phyloP scores from a whole-genome alignment of 2,113 vertebrate species.

The Australoheros scitulus region DNA sequence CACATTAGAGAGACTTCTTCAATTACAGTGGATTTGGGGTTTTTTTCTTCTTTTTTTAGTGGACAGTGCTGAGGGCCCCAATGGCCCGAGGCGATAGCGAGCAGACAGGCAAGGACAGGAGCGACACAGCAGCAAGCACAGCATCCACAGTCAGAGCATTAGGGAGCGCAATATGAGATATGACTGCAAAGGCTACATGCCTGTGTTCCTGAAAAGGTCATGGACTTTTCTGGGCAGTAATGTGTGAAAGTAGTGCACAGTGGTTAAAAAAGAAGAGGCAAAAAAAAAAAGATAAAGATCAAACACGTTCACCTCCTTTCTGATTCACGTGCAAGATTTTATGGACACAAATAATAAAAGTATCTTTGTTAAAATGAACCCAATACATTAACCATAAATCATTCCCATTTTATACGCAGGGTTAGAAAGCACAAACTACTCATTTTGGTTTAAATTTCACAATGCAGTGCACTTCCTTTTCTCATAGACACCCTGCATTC shows the following conservation, averaged over 20 bases:
- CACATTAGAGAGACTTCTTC: slow-evolving; percentile 80
- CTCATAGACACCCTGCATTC: slow-evolving; percentile 1
- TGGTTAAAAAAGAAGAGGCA: slow-evolving; percentile 52
- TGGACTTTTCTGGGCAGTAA: slow-evolving; percentile 75
- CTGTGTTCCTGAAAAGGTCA: slow-evolving; percentile 80
- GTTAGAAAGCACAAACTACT: neutral
- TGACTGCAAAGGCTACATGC: slow-evolving; percentile 78
- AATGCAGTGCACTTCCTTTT: neutral
- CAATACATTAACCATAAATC: neutral
- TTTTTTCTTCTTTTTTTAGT: slow-evolving; percentile 52
- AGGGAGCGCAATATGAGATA: slow-evolving; percentile 81
- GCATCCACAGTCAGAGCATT: slow-evolving; percentile 68
- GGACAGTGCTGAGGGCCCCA: slow-evolving; percentile 77
- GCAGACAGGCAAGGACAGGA: slow-evolving; percentile 69
- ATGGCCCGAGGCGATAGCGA: slow-evolving; percentile 66
- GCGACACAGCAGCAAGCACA: slow-evolving; percentile 63
- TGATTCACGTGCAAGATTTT: slow-evolving; percentile 10
- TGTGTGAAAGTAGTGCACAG: slow-evolving; percentile 77
- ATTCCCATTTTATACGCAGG: neutral
- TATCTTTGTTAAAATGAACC: neutral
- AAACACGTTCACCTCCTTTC: slow-evolving; percentile 25
- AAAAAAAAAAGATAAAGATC: slow-evolving; percentile 24
- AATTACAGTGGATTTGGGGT: slow-evolving; percentile 73
- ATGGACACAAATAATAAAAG: slow-evolving; percentile 6
- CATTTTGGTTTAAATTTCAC: slow-evolving; percentile 2